phyloP scores from a whole-genome alignment of 2,888 invertebrate genomes.

The Chrysotoxum bicinctum region DNA sequence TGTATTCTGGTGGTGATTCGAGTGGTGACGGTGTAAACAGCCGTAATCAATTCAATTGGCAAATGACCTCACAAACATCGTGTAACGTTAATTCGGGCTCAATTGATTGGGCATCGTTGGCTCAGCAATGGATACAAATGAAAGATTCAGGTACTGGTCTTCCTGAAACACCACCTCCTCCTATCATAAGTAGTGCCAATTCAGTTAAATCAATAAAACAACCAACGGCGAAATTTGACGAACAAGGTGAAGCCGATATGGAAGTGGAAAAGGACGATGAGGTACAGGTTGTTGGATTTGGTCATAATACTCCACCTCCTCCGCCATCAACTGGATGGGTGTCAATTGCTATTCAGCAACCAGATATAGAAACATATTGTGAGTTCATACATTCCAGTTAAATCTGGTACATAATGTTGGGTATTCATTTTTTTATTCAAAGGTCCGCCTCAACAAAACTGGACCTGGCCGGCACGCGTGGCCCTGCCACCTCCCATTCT shows the following conservation, averaged over 20 bases:
- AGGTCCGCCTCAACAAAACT: conserved; percentile 49
- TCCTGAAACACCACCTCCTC: conserved; percentile 85
- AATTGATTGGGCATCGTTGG: conserved; percentile 98
- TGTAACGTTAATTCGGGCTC: conserved; percentile 82
- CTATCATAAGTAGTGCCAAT: conserved; percentile 76
- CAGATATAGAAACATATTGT: conserved; percentile 38
- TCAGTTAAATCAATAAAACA: conserved; percentile 42
- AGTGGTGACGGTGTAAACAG: conserved; percentile 78
- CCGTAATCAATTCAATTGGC: conserved; percentile 87
- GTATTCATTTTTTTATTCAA: background rate
- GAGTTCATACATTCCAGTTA: background rate
- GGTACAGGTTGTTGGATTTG: conserved; percentile 55
- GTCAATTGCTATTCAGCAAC: background rate
- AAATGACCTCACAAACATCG: conserved; percentile 84
- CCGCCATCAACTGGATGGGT: conserved; percentile 19
- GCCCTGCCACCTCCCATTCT: conserved; percentile 65
- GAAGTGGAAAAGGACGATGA: conserved; percentile 90
- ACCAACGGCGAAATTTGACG: conserved; percentile 81
- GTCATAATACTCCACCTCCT: conserved; percentile 6
- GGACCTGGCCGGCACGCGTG: conserved; percentile 66
- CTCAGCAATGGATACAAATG: conserved; percentile 99
- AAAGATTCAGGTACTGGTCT: conserved; percentile 84
- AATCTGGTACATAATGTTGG: background rate
- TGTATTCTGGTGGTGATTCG: conserved; percentile 79
- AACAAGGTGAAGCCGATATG: conserved; percentile 94